phyloP scores from a whole-genome alignment of 2,888 invertebrate genomes.

The Acleris emargana region DNA sequence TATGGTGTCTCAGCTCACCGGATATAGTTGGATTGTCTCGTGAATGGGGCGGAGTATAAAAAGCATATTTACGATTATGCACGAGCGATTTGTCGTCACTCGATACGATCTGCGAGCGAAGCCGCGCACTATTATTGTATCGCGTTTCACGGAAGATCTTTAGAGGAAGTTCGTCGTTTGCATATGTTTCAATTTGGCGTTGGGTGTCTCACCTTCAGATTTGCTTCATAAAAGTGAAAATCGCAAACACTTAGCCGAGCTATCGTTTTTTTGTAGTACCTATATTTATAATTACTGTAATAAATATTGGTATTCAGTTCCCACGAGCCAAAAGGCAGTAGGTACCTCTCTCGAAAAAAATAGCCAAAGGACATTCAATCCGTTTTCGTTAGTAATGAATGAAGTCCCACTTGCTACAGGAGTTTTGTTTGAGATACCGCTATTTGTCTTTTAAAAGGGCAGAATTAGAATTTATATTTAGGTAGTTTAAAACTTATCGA shows the following conservation, averaged over 20 bases:
- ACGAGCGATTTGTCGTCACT: conserved; percentile 80
- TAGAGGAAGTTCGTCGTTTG: conserved; percentile 12
- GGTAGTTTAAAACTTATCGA: too few species aligned
- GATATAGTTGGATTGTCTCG: conserved; percentile 70
- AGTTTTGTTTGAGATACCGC: background rate
- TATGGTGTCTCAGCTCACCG: conserved; percentile 68
- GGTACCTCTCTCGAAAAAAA: too few species aligned
- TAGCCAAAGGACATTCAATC: too few species aligned
- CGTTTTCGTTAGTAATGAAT: too few species aligned
- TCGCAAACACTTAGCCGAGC: too few species aligned
- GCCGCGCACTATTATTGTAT: conserved; percentile 73
- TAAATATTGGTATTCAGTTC: too few species aligned
- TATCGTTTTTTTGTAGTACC: too few species aligned
- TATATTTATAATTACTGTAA: too few species aligned
- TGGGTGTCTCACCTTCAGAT: background rate
- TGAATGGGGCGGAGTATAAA: conserved; percentile 67
- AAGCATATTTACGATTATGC: conserved; percentile 79
- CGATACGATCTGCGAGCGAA: conserved; percentile 67
- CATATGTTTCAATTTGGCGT: conserved; percentile 4
- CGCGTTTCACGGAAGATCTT: conserved; percentile 61
- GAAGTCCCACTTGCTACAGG: too few species aligned
- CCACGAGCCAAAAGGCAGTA: too few species aligned
- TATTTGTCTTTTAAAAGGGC: background rate
- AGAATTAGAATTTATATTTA: too few species aligned
- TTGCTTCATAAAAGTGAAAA: too few species aligned